Percentiles rank a stretch among this genome's conserved stretches.
Conservation (phyloP, 2,888 invertebrate genomes). For the Lamproptera curius region DNA sequence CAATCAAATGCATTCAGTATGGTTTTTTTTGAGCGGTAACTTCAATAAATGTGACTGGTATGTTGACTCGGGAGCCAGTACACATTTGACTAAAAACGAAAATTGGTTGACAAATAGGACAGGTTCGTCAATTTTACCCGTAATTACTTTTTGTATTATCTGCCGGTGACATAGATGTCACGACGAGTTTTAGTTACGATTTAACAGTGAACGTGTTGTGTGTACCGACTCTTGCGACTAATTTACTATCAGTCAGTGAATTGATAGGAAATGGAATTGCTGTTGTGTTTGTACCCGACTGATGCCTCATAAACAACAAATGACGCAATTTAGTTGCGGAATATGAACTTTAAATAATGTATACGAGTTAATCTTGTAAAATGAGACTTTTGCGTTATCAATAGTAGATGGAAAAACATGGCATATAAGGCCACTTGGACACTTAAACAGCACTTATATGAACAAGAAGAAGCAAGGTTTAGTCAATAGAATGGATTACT, state of each 20-base stretch:
- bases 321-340: neutral
- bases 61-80: neutral
- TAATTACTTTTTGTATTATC: neutral
- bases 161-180: neutral
- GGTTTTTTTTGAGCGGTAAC: neutral
- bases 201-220: neutral
- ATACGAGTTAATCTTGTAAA: neutral
- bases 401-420: neutral
- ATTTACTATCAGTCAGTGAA: neutral
- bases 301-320: neutral
- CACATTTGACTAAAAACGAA: neutral
- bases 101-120: neutral
- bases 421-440: neutral
- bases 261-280: neutral
- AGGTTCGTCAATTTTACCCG: neutral
- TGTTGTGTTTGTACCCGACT: neutral
- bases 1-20: neutral
- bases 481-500: neutral
- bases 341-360: neutral
- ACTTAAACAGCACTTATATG: neutral
- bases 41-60: neutral
- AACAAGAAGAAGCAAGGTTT: neutral
- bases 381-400: neutral
- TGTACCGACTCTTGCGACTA: neutral
- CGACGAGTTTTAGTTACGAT: neutral